Conservation (phyloP, 2,888 invertebrate genomes). For the Eristalis pertinax region DNA sequence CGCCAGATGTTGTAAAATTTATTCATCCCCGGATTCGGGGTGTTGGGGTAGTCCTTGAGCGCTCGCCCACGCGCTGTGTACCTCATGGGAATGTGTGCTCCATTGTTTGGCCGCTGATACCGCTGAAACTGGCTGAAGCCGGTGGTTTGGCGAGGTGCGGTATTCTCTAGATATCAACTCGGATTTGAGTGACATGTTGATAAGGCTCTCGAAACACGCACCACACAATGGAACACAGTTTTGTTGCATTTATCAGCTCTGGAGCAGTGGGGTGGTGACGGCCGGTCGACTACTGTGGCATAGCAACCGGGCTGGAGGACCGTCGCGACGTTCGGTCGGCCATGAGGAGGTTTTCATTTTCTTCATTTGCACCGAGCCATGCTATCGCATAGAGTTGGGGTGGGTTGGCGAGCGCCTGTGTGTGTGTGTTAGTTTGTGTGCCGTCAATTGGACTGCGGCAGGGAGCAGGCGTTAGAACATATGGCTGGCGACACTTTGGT, state of each 20-base stretch:
- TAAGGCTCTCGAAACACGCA: conserved; percentile 14
- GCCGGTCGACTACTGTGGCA: background rate
- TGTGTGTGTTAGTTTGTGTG: background rate
- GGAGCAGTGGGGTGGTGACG: background rate
- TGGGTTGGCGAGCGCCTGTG: background rate
- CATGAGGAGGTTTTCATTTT: background rate
- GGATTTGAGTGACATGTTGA: conserved; percentile 41
- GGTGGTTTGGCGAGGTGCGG: background rate
- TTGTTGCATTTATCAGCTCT: conserved; percentile 16
- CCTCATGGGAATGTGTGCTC: conserved; percentile 8
- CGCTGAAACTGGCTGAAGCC: background rate
- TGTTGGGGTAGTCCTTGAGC: conserved; percentile 59
- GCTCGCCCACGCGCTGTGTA: conserved; percentile 9
- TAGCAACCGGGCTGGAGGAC: background rate
- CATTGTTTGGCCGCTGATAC: background rate
- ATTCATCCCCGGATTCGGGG: conserved; percentile 9
- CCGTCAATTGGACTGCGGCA: background rate
- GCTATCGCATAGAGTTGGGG: background rate
- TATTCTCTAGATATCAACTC: background rate
- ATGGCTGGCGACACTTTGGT: conserved; percentile 28
- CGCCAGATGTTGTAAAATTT: conserved; percentile 59
- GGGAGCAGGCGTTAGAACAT: conserved; percentile 5
- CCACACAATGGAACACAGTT: conserved; percentile 10
- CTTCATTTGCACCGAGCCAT: background rate
- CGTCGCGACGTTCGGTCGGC: background rate